Conservation (phyloP, 2,797 vertebrate species). For the Scleropages formosus region DNA sequence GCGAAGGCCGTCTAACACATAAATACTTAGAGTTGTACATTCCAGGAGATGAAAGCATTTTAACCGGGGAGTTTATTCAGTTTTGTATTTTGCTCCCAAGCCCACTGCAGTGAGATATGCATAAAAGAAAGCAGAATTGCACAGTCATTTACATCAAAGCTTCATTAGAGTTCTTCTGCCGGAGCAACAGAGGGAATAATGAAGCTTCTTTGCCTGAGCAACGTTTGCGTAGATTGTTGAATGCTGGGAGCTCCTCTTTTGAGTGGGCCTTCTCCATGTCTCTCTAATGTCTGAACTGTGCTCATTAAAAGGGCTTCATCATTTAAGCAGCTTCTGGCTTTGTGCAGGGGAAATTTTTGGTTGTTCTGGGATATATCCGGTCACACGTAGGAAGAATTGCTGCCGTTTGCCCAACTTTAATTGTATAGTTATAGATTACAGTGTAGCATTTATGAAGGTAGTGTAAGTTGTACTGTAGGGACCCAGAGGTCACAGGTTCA, state of each 20-base stretch:
- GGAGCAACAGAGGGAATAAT: conserved; percentile 24
- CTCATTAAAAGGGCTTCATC: conserved; percentile 25
- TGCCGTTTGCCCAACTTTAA: neutral
- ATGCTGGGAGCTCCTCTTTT: conserved; percentile 5
- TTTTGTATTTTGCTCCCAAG: conserved; percentile 19
- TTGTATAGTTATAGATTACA: neutral
- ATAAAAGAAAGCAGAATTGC: conserved; percentile 18
- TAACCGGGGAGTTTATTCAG: conserved; percentile 27
- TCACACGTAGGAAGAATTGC: neutral
- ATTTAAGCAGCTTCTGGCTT: conserved; percentile 10
- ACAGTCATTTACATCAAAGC: conserved; percentile 30
- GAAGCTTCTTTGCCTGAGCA: conserved; percentile 26
- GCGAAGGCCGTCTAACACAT: conserved; percentile 28
- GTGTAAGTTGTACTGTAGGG: neutral
- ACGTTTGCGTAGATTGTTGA: conserved; percentile 11
- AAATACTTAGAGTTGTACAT: conserved; percentile 20
- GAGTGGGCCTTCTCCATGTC: neutral
- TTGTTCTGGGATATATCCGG: conserved; percentile 4
- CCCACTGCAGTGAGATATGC: conserved; percentile 7
- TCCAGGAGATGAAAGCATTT: conserved; percentile 24
- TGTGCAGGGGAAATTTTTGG: conserved; percentile 1
- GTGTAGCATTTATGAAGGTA: neutral
- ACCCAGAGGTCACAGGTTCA: too few species aligned
- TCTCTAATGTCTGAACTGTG: conserved; percentile 18
- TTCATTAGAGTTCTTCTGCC: conserved; percentile 26